These are phyloP conservation scores for Todus mexicanus DNA, from an alignment of 2,797 vertebrate genomes.

Conservation along the genomic window DNA sequence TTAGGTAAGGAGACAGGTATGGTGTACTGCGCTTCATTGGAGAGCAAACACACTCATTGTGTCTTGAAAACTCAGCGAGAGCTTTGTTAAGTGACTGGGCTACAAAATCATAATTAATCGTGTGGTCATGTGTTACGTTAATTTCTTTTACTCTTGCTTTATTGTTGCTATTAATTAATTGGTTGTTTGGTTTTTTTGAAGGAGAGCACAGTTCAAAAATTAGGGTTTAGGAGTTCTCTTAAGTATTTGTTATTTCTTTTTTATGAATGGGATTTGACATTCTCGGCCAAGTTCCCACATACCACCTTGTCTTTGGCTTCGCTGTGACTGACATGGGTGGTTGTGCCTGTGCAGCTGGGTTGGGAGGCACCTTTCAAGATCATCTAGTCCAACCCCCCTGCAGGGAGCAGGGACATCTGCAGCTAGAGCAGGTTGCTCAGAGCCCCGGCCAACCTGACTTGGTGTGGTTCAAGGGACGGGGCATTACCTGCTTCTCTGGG, in stretches of 20 bases:
- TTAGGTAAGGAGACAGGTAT: slow-evolving; percentile 76
- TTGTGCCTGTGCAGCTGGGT: background rate
- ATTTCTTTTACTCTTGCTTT: background rate
- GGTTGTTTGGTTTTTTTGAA: background rate
- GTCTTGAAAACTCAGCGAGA: background rate
- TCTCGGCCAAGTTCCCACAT: background rate
- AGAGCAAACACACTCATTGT: background rate
- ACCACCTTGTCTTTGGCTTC: fast-evolving
- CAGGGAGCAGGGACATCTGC: background rate
- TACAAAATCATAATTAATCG: background rate
- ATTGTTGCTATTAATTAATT: background rate
- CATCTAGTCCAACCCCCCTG: background rate
- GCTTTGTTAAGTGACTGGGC: background rate
- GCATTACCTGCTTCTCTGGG: background rate
- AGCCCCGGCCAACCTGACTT: background rate
- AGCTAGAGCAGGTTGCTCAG: background rate
- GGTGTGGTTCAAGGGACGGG: background rate
- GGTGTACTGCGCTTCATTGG: background rate
- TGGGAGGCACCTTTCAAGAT: background rate
- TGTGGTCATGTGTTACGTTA: background rate
- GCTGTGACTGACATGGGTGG: background rate
- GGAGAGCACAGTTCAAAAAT: background rate
- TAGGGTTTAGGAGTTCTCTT: background rate
- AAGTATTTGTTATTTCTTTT: background rate
- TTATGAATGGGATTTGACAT: background rate